Evolutionary conservation across 2,113 vertebrate genomes (phyloP), one percentile per base, ranked within the genome.

Genomic region (Coreoperca whiteheadi): DNA sequence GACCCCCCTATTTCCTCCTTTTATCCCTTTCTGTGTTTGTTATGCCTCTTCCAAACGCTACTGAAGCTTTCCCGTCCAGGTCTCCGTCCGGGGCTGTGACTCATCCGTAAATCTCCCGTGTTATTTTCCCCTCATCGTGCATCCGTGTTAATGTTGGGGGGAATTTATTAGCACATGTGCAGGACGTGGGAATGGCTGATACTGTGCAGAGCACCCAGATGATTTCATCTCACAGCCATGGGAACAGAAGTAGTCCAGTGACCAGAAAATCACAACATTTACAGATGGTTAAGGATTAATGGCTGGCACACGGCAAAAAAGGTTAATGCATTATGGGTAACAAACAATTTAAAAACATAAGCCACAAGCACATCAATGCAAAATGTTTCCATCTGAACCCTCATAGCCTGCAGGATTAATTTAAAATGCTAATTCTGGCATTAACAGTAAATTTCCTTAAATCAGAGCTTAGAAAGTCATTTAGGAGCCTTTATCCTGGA

Each of bases 101-200:
- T 88, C 85, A 88, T 81, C 41, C 48, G 74, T 61, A 30, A 34
- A 72, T 67, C 70, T 84, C 12, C 43, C 39, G 79, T 54, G 41
- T 83, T 72, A 18, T 87, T 69, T 71, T 21, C 46, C 46, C 65
- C 39, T 63, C 32, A 7, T 21, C 3, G 2, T 72, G 65, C 57
- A 72, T 60, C 21, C 0, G 48, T 32, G 43, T 71, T 56, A 39
- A 68, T 61, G 25, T 41, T 48, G 54, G 54, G 28, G n/a, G 11
- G 7, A 8, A 37, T 81, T 48, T 77, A 77, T 46, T 23, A 67
- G 61, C 66, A 74, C 79, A 75, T 83, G 79, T 77, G 82, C 34
- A 0, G 79, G 77, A 78, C 7, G n/a, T 82, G 72, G 80, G 69
- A 82, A 81, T 37, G 9, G 21, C 43, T 76, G 56, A 68, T 73